phyloP scores from a whole-genome alignment of 1,140 invertebrate genomes.

The Heliconius melpomene region DNA sequence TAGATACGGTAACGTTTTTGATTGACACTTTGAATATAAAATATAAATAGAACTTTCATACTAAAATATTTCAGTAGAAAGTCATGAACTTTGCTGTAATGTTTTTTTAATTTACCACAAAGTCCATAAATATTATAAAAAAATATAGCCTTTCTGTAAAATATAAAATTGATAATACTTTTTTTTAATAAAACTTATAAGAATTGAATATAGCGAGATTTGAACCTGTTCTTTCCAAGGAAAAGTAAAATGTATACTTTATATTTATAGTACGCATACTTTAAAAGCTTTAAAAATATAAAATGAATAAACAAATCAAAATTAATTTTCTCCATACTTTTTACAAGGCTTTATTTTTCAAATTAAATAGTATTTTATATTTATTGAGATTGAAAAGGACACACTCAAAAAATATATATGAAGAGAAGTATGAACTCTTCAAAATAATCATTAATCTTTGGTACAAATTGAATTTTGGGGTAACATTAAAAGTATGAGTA shows the following conservation, averaged over 20 bases:
- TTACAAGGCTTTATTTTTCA: neutral
- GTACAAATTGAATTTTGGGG: neutral
- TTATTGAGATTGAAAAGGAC: neutral
- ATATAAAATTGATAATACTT: too few species aligned
- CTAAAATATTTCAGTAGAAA: slow-evolving; percentile 9
- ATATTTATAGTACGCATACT: too few species aligned
- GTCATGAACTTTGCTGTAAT: slow-evolving; percentile 5
- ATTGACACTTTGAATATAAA: slow-evolving; percentile 77
- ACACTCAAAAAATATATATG: neutral
- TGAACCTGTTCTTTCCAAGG: too few species aligned
- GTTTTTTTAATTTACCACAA: neutral
- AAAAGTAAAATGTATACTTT: too few species aligned
- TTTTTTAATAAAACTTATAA: too few species aligned
- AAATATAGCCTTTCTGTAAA: neutral
- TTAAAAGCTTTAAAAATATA: too few species aligned
- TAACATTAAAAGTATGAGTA: slow-evolving; percentile 5
- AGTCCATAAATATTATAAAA: neutral
- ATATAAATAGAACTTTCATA: slow-evolving; percentile 27
- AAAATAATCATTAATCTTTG: neutral
- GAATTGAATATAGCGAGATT: too few species aligned
- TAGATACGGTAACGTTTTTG: slow-evolving; percentile 56
- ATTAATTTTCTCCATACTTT: neutral
- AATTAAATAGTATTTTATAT: neutral
- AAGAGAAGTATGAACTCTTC: slow-evolving; percentile 11
- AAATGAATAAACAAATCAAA: neutral